Conservation (phyloP, 2,113 vertebrate species). For the Trogon melanurus region DNA sequence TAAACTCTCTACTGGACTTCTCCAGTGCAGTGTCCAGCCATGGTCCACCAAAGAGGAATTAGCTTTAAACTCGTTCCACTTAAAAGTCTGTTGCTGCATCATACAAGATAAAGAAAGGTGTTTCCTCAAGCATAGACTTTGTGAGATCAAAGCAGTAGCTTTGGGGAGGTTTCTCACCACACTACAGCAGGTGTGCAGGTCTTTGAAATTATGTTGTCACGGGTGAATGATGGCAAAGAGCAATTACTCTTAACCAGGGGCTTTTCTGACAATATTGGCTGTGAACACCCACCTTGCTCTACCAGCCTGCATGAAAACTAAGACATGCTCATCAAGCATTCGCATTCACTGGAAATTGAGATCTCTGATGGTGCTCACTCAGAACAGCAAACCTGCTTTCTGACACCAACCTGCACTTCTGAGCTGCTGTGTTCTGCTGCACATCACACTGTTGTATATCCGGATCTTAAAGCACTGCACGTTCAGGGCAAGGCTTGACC, state of each 20-base stretch:
- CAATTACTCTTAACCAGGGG: neutral
- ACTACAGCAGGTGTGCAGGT: neutral
- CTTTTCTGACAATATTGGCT: neutral
- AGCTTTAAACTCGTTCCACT: neutral
- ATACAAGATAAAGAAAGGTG: neutral
- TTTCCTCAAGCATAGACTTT: neutral
- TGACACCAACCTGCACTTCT: neutral
- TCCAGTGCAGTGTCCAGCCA: neutral
- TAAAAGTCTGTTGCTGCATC: neutral
- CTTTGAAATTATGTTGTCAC: neutral
- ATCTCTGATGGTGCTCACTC: neutral
- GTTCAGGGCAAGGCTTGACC: neutral
- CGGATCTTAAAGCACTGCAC: neutral
- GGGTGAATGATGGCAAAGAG: neutral
- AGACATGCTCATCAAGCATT: neutral
- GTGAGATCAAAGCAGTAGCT: neutral
- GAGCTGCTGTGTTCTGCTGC: neutral
- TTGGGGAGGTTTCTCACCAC: neutral
- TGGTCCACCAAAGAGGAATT: neutral
- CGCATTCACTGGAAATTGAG: neutral
- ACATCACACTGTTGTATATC: fast-evolving
- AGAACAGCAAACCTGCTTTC: neutral
- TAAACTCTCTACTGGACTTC: neutral
- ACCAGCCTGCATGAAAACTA: neutral
- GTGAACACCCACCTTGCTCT: neutral